Evolutionary conservation across 2,888 invertebrate genomes (phyloP).

Genomic region (Epirrita christyi): DNA sequence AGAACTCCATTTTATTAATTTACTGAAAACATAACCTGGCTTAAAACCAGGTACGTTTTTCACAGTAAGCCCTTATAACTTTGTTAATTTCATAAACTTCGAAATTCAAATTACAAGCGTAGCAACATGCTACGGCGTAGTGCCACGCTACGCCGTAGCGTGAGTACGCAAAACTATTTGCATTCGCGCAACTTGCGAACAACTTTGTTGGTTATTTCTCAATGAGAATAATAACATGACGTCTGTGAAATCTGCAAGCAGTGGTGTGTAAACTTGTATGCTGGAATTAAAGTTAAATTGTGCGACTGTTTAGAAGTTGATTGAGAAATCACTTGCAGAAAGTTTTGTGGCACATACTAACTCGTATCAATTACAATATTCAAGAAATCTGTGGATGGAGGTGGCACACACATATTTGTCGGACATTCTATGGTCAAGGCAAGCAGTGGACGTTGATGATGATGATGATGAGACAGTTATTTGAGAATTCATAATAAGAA

Average conservation of each 20-base stretch:
- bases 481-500: no score
- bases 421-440: no score
- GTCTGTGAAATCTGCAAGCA: constrained; percentile 19
- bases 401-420: no score
- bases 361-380: neutral
- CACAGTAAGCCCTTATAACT: constrained; percentile 26
- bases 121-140: constrained; percentile 36
- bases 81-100: constrained; percentile 34
- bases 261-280: constrained; percentile 12
- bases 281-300: constrained; percentile 18
- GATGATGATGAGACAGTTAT: no score
- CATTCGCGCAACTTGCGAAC: constrained; percentile 18
- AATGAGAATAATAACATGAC: constrained; percentile 28
- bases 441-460: no score
- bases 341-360: neutral
- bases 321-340: neutral
- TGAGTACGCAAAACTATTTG: constrained; percentile 29
- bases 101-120: constrained; percentile 32
- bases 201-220: constrained; percentile 35
- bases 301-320: constrained; percentile 3
- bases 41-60: constrained; percentile 8
- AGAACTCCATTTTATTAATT: no score
- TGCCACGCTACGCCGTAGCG: constrained; percentile 25
- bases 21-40: neutral
- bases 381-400: no score